These are phyloP conservation scores for Phrynosoma platyrhinos DNA, from an alignment of 2,113 vertebrate genomes.

Conservation along the genomic window DNA sequence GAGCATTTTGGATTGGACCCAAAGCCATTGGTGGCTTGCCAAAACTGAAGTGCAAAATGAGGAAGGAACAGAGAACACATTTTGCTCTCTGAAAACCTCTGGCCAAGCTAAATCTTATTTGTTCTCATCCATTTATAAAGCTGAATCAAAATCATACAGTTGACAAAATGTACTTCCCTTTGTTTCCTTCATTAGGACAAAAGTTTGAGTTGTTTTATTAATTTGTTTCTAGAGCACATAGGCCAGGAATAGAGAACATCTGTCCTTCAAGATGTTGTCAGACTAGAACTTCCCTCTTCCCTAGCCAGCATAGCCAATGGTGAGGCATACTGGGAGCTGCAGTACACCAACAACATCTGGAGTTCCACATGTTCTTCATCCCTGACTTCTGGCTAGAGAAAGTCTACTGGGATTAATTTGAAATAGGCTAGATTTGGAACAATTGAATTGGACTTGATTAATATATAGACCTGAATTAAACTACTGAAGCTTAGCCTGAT, in stretches of 20 bases:
- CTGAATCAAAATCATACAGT: constrained; percentile 50
- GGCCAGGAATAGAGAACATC: background rate
- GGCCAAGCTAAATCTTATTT: constrained; percentile 32
- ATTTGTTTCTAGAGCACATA: background rate
- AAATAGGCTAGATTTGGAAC: background rate
- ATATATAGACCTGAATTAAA: background rate
- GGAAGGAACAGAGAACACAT: constrained; percentile 41
- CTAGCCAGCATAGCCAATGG: background rate
- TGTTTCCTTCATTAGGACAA: constrained; percentile 17
- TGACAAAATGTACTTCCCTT: background rate
- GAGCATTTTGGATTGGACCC: constrained; percentile 64
- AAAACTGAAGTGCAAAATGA: constrained; percentile 59
- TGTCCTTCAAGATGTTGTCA: background rate
- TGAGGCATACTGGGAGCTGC: too few relatives aligned
- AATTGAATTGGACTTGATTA: background rate
- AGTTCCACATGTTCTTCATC: background rate
- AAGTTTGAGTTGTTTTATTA: too few relatives aligned
- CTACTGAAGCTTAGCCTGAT: background rate
- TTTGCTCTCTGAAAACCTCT: constrained; percentile 42
- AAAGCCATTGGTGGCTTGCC: constrained; percentile 63
- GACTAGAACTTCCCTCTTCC: background rate
- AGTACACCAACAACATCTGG: background rate
- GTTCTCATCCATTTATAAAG: constrained; percentile 39
- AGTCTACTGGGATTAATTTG: background rate
- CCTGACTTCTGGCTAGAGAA: background rate